A percentile compares a stretch with the other conserved stretches of the same genome.
phyloP scores from a whole-genome alignment of 2,797 vertebrate genomes.

The Labeo calbasu region DNA sequence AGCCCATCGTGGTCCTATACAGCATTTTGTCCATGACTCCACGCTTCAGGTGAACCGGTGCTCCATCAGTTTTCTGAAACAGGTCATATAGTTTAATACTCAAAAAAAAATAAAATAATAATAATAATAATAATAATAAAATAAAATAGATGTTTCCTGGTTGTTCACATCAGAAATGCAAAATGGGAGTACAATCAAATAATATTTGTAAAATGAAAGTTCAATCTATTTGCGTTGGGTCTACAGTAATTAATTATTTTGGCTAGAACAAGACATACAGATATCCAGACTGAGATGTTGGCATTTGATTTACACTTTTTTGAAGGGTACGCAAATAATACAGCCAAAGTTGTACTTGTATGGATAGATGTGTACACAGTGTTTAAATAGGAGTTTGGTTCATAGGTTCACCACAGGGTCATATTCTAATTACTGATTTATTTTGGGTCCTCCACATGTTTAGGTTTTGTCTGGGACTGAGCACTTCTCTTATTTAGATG shows the following conservation, averaged over 20 bases:
- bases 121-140: no score
- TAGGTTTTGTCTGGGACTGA: no score
- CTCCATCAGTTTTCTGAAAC: constrained; percentile 82
- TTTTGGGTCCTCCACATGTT: no score
- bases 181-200: neutral
- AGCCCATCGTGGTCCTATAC: constrained; percentile 96
- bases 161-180: neutral
- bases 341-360: no score
- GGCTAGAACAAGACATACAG: neutral
- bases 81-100: neutral
- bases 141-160: neutral
- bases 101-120: neutral
- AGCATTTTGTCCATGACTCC: constrained; percentile 90
- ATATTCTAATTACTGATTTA: no score
- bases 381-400: no score
- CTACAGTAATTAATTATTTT: neutral
- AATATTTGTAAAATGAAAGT: neutral
- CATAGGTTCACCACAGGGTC: no score
- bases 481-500: no score
- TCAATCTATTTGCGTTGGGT: neutral
- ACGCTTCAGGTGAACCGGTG: constrained; percentile 90
- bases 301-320: neutral
- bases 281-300: neutral
- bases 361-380: no score
- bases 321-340: no score